A percentile compares a stretch with the other conserved stretches of the same genome.
Conservation (phyloP, 2,888 invertebrate genomes). For the Argyra leucocephala region DNA sequence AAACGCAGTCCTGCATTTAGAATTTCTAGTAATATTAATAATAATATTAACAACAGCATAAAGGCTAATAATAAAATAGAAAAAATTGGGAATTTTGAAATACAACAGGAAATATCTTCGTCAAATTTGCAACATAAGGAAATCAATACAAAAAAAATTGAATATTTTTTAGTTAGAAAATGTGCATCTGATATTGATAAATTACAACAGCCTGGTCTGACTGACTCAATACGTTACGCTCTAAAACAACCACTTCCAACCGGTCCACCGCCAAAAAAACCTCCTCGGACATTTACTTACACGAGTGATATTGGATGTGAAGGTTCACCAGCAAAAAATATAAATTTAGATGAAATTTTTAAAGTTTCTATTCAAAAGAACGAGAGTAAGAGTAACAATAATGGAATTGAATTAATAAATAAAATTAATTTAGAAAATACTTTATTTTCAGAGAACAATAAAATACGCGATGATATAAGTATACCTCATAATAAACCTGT, state of each 20-base stretch:
- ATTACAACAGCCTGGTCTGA: constrained; percentile 30
- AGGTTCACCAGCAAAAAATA: constrained; percentile 19
- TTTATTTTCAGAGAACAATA: constrained; percentile 28
- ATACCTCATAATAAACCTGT: constrained; percentile 2
- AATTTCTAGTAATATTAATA: constrained; percentile 12
- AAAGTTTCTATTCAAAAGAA: neutral
- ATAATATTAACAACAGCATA: constrained; percentile 19
- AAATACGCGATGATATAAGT: constrained; percentile 25
- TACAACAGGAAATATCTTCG: constrained; percentile 26
- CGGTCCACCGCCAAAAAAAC: constrained; percentile 67
- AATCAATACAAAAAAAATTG: constrained; percentile 20
- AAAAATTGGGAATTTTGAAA: constrained; percentile 17
- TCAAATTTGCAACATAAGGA: constrained; percentile 23
- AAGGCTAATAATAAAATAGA: neutral
- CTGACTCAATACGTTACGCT: constrained; percentile 56
- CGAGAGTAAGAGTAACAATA: neutral
- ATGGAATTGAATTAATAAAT: constrained; percentile 25
- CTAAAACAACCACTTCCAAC: constrained; percentile 57
- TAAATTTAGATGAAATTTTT: constrained; percentile 17
- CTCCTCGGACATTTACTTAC: constrained; percentile 54
- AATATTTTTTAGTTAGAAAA: constrained; percentile 28
- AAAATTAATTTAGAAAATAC: constrained; percentile 27
- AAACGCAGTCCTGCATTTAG: constrained; percentile 51
- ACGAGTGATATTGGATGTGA: constrained; percentile 29
- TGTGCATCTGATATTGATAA: constrained; percentile 32